Evolutionary conservation across 2,797 vertebrate genomes (phyloP), one percentile per base, ranked within the genome.

Genomic region (Agapornis canus): DNA sequence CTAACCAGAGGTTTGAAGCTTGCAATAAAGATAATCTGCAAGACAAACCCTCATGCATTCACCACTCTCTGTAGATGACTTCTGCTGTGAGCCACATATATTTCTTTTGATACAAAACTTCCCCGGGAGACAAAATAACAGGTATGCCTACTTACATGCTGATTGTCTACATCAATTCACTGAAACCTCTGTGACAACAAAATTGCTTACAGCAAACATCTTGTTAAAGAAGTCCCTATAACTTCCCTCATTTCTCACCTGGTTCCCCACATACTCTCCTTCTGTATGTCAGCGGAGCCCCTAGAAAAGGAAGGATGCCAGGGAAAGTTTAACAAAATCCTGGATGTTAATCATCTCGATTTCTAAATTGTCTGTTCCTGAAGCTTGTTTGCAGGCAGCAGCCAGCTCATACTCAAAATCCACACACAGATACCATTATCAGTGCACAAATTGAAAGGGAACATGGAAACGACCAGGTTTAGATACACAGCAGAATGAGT

Each of bases 81-180:
- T 94, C 92, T 91, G 92, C 93, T 95, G 86, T 69, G 94, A 93
- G 76, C 5, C 22, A 77, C 73, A 88, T 92, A 76, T 87, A 18
- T 80, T 91, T 89, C 76, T 93, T 96, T 95, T 93, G 84, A 95
- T 92, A 82, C 3, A 1, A 91, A 94, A 81, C 86, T 91, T 91
- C 82, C 86, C 76, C 4, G 2, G 89, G 84, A 95, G 89, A 65
- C 1, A 2, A 95, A 94, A 95, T 95, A 94, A 86, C 82, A 94
- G 89, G 61, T 86, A 76, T 89, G 57, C 54, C 59, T 90, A 40
- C 51, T 64, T 85, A 27, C 72, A 71, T 69, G 54, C 72, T 95
- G 95, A 91, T 88, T 91, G 83, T 90, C 90, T 94, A 9, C 86
- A 89, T 84, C 93, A 95, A 39, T 87, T 96, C 95, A 78, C 64